These are phyloP conservation scores for Dasypolia templi DNA, from an alignment of 2,888 invertebrate species.

Conservation along the genomic window DNA sequence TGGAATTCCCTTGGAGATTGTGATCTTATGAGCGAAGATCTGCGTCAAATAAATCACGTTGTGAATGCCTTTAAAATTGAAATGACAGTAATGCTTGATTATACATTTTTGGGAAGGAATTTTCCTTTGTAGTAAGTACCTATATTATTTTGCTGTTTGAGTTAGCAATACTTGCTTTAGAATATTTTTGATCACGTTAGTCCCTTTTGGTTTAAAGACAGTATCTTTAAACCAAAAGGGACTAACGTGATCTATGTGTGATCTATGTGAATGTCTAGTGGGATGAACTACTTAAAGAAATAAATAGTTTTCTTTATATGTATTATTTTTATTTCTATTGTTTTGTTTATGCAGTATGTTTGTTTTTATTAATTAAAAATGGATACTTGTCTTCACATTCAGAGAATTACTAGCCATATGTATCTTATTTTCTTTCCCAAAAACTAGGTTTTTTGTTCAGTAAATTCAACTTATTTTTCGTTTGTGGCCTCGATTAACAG, in stretches of 20 bases:
- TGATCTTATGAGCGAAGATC: constrained; percentile 82
- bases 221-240: too few species aligned
- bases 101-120: constrained; percentile 4
- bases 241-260: too few species aligned
- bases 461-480: not conserved
- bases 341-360: too few species aligned
- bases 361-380: not conserved
- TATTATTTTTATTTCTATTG: not conserved
- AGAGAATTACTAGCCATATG: not conserved
- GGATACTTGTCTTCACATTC: not conserved
- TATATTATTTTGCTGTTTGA: not conserved
- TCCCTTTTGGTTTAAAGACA: not conserved
- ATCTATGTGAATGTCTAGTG: too few species aligned
- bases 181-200: not conserved
- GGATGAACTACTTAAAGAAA: too few species aligned
- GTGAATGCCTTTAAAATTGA: constrained; percentile 71
- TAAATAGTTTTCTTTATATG: not conserved
- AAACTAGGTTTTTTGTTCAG: not conserved
- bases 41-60: constrained; percentile 80
- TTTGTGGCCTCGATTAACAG: not conserved
- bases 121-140: not conserved
- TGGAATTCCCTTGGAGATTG: constrained; percentile 85
- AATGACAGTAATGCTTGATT: constrained; percentile 64
- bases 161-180: not conserved
- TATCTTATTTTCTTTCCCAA: not conserved